Evolutionary conservation across 2,888 invertebrate species (phyloP).

Genomic region (Anticlea derivata): DNA sequence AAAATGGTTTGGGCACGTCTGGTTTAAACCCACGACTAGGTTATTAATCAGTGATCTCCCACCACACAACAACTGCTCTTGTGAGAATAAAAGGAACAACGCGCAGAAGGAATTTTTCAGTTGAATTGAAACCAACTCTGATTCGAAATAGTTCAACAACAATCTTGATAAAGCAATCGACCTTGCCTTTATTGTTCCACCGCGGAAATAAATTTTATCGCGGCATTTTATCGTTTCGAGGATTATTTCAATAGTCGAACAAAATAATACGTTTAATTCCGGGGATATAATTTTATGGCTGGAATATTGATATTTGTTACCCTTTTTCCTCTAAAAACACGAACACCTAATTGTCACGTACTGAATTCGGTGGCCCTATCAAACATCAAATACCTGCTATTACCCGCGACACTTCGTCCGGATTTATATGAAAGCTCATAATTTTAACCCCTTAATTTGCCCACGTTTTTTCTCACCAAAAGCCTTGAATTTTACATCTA

Average conservation of each 20-base stretch:
- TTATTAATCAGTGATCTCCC: no score
- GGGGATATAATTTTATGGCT: background rate
- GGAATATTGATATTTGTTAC: background rate
- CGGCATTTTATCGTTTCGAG: constrained; percentile 23
- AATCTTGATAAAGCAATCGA: constrained; percentile 47
- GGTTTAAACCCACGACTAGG: no score
- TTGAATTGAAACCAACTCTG: constrained; percentile 22
- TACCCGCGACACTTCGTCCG: no score
- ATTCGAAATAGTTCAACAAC: constrained; percentile 43
- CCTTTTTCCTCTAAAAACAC: no score
- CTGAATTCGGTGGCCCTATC: no score
- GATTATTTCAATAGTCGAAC: constrained; percentile 13
- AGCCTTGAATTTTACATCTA: no score
- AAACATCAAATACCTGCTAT: no score
- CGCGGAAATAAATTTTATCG: constrained; percentile 34
- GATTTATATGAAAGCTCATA: no score
- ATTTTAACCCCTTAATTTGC: no score
- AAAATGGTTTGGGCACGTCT: no score
- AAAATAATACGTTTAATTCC: constrained; percentile 2
- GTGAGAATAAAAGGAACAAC: constrained; percentile 25
- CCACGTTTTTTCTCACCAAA: no score
- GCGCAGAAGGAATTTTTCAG: constrained; percentile 28
- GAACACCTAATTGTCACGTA: no score
- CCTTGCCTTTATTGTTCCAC: constrained; percentile 25
- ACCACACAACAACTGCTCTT: background rate